Conservation (phyloP, 2,113 vertebrate genomes). For the Hippoglossus stenolepis region DNA sequence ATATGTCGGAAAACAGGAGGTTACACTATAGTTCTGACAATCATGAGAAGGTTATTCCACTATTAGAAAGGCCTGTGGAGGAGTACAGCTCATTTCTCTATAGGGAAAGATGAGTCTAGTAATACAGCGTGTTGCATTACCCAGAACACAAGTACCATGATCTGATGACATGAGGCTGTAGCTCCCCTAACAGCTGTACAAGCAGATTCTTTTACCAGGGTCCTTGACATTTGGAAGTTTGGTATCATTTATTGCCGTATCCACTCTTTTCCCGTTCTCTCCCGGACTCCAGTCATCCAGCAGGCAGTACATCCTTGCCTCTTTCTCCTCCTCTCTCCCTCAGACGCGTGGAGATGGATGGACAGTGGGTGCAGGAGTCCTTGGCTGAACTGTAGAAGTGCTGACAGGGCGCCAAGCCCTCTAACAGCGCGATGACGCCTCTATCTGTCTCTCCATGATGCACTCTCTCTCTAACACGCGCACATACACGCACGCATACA, state of each 20-base stretch:
- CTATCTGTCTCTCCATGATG: slow-evolving; percentile 69
- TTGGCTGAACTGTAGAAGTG: slow-evolving; percentile 78
- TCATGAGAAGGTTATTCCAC: slow-evolving; percentile 21
- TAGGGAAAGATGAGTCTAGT: neutral
- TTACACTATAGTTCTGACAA: slow-evolving; percentile 1
- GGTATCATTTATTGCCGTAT: slow-evolving; percentile 33
- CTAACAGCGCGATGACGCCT: slow-evolving; percentile 68
- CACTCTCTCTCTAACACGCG: slow-evolving; percentile 13
- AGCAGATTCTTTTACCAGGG: slow-evolving; percentile 13
- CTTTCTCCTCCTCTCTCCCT: slow-evolving; percentile 24
- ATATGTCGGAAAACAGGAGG: neutral
- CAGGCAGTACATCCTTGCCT: slow-evolving; percentile 26
- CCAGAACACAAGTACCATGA: slow-evolving; percentile 6
- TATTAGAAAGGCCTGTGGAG: slow-evolving; percentile 6
- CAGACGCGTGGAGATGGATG: slow-evolving; percentile 68
- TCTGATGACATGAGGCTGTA: neutral
- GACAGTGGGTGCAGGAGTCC: slow-evolving; percentile 71
- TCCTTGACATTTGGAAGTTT: slow-evolving; percentile 32
- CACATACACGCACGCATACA: slow-evolving; percentile 20
- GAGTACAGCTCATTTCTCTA: slow-evolving; percentile 14
- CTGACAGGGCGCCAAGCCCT: slow-evolving; percentile 72
- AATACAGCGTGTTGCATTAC: slow-evolving; percentile 5
- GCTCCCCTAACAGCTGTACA: slow-evolving; percentile 15
- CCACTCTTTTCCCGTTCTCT: slow-evolving; percentile 19
- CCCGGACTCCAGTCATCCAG: slow-evolving; percentile 23